A percentile compares a stretch with the other conserved stretches of the same genome.
phyloP scores from a whole-genome alignment of 2,113 vertebrate species.

The Nanorana parkeri region DNA sequence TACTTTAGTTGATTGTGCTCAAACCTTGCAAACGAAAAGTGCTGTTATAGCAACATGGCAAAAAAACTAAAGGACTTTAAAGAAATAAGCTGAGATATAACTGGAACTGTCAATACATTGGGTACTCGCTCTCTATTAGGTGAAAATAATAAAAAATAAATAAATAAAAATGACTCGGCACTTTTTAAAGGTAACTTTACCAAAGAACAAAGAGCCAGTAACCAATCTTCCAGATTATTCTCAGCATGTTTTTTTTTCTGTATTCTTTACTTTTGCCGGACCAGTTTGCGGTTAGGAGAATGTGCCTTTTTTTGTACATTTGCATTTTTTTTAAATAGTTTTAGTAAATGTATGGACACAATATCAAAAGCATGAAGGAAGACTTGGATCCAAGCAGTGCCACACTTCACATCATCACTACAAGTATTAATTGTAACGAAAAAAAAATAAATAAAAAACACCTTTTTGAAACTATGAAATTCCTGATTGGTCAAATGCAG shows the following conservation, averaged over 20 bases:
- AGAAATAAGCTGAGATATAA: constrained; percentile 74
- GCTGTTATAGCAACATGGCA: constrained; percentile 78
- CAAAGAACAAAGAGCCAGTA: constrained; percentile 94
- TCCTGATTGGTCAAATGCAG: constrained; percentile 80
- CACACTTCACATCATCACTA: constrained; percentile 86
- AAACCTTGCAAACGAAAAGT: constrained; percentile 77
- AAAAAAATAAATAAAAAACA: constrained; percentile 60
- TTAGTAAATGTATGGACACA: constrained; percentile 85
- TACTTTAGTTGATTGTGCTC: constrained; percentile 85
- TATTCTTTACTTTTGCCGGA: constrained; percentile 86
- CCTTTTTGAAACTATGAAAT: constrained; percentile 83
- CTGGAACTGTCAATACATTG: constrained; percentile 76
- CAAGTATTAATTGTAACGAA: constrained; percentile 84
- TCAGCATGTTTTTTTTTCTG: constrained; percentile 79
- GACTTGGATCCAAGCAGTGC: constrained; percentile 92
- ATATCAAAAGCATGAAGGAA: constrained; percentile 83
- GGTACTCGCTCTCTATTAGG: constrained; percentile 85
- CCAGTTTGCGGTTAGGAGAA: constrained; percentile 90
- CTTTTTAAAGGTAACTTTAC: constrained; percentile 95
- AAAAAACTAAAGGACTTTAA: constrained; percentile 80
- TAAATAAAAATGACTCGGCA: constrained; percentile 83
- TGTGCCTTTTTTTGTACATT: constrained; percentile 98
- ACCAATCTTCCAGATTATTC: constrained; percentile 83
- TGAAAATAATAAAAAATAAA: constrained; percentile 75
- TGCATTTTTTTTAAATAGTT: constrained; percentile 84